Base-by-base conservation (phyloP, 2,888 invertebrate genomes). In the Clepsis dumicolana region DNA sequence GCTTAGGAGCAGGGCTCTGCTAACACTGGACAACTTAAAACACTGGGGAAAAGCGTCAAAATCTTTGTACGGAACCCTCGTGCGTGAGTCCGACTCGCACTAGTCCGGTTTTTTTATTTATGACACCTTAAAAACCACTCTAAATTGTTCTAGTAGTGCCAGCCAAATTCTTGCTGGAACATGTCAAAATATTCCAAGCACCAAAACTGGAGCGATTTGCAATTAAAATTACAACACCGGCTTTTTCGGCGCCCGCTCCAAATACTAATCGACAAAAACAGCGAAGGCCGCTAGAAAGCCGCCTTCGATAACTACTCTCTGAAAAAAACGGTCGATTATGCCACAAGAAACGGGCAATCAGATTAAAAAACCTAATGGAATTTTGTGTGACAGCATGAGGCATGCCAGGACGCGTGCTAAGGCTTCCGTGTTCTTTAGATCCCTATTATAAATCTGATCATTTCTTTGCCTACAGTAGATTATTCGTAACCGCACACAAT, bases 281-380 rank as follows among this genome's bases (percentile, higher is more conserved):
- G 63, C 52, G 32, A 63, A 67, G 63, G 67, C 24, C 50, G 41
- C 24, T 67, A 67, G 67, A 67, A 67, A 67, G 63, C 50, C 21
- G 35, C 18, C 18, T 41, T 24, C 60, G 14, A n/a, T 35, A 25
- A 38, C n/a, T 16, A n/a, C n/a, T 29, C 7, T 3, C 29, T 4
- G 54, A n/a, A 38, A 67, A 67, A 67, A 67, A 67, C 38, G n/a
- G 4, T 27, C n/a, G 48, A n/a, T 61, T 35, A 54, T 52, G 50
- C n/a, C 8, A 32, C 27, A 35, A 67, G 62, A 56, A n/a, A 18
- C 21, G 16, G n/a, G 38, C 35, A 52, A 65, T 65, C 59, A 52
- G 50, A 38, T 44, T 8, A 7, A 62, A 53, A 63, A 62, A 32
- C 35, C 25, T 44, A 41, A 59, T 59, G 41, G 27, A n/a, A 41